Base-by-base conservation (phyloP, 2,888 invertebrate species). In the Imbricaverruca yamaguchii region DNA sequence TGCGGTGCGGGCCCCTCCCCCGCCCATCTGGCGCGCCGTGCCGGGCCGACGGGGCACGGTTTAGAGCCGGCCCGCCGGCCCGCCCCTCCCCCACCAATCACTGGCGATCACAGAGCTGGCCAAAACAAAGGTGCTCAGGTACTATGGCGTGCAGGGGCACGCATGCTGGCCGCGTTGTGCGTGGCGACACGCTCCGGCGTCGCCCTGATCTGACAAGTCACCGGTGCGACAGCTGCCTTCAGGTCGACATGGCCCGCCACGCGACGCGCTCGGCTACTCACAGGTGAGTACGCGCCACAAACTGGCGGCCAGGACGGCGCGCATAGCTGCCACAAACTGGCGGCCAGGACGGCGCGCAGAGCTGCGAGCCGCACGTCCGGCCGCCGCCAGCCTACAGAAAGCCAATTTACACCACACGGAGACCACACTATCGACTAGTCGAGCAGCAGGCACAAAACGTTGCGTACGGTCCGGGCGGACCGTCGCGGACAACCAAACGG, bases 51-150 rank as follows among this genome's bases (percentile, higher is more conserved):
- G 67, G 67, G 67, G 13, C 67, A 67, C 67, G 67, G 67, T 25
- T 74, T 21, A 74, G 74, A 74, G 74, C 74, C 74, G 74, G 53
- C 18, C 74, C 53, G 69, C 53, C 53, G 53, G 18, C 74, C 15
- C 69, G 53, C 74, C 23, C 65, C 23, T 18, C 10, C 65, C 53
- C 23, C 65, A 7, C 39, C 53, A 74, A 53, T 21, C 15, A 53
- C 74, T 53, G 15, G 13, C 53, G 6, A 74, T 74, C 74, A 74
- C 74, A 74, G 74, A 74, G 53, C 74, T n/a, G 8, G 53, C 74
- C 74, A 74, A 39, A 53, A 74, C 74, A 39, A 53, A 18, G 53
- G 74, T 39, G 21, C 74, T 74, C 74, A 74, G 74, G 74, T 74
- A 74, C 74, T 74, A 74, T 23, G 10, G n/a, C 67, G 25, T 67